A percentile compares a stretch with the other conserved stretches of the same genome.
Evolutionary conservation across 2,888 invertebrate species (phyloP).

Genomic region (Hipparchia sbordonii): DNA sequence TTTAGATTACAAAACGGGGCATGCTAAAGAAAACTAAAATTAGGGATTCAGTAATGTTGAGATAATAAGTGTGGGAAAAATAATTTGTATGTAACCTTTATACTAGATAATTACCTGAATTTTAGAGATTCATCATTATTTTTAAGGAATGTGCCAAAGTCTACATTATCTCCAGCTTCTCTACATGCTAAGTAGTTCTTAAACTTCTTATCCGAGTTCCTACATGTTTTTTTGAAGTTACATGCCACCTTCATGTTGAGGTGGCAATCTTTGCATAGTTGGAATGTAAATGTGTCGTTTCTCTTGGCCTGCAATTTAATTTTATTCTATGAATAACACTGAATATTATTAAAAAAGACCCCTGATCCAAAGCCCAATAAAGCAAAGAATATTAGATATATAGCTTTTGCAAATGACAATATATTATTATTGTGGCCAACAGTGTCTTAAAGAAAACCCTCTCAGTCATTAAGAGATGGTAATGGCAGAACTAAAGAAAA

Average conservation of each 20-base stretch:
- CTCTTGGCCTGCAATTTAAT: conserved; percentile 63
- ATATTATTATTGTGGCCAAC: too few species aligned
- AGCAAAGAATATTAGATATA: too few species aligned
- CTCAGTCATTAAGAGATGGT: too few species aligned
- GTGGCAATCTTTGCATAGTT: conserved; percentile 73
- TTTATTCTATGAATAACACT: neutral
- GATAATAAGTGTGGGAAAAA: neutral
- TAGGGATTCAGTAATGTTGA: too few species aligned
- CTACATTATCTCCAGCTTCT: conserved; percentile 56
- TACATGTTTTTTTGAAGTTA: conserved; percentile 74
- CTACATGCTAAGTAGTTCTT: conserved; percentile 61
- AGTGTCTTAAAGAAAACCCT: too few species aligned
- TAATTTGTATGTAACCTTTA: too few species aligned
- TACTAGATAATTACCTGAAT: conserved; percentile 48
- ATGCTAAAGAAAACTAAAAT: too few species aligned
- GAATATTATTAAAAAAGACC: too few species aligned
- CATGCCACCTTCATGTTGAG: conserved; percentile 66
- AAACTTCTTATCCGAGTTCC: conserved; percentile 67
- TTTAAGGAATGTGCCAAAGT: conserved; percentile 62
- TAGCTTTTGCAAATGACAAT: too few species aligned
- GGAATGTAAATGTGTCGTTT: conserved; percentile 66
- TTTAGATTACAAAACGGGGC: too few species aligned
- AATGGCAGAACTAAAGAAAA: too few species aligned
- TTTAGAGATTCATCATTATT: conserved; percentile 60
- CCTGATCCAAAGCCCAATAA: too few species aligned